These are phyloP conservation scores for Thalpophila matura DNA, from an alignment of 2,888 invertebrate species.

Conservation along the genomic window DNA sequence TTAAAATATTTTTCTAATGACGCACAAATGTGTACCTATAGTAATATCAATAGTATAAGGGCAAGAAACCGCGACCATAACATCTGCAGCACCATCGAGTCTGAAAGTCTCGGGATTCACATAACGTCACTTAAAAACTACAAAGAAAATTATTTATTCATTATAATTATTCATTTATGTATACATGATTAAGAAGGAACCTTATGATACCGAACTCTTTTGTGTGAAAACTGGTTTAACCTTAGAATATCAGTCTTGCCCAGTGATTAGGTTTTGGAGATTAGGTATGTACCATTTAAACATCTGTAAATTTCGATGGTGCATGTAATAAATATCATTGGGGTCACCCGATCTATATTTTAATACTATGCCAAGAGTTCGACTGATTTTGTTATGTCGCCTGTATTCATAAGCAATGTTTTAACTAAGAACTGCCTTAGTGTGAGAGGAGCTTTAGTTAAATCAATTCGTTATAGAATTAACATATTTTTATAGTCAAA, in stretches of 20 bases:
- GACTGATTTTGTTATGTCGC: slow-evolving; percentile 54
- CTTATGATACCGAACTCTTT: too few species aligned
- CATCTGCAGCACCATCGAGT: slow-evolving; percentile 16
- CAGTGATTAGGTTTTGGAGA: background rate
- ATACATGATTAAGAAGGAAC: too few species aligned
- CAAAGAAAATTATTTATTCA: too few species aligned
- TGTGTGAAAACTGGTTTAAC: too few species aligned
- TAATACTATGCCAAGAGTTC: slow-evolving; percentile 33
- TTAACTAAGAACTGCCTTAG: slow-evolving; percentile 57
- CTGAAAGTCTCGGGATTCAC: background rate
- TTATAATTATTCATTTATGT: too few species aligned
- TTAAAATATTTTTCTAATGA: slow-evolving; percentile 36
- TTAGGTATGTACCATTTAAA: too few species aligned
- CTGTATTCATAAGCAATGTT: slow-evolving; percentile 53
- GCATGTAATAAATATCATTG: background rate
- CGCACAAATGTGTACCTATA: slow-evolving; percentile 38
- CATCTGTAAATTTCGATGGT: slow-evolving; percentile 5
- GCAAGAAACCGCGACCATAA: background rate
- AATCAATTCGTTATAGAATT: slow-evolving; percentile 61
- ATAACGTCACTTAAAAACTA: too few species aligned
- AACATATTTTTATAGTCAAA: slow-evolving; percentile 59
- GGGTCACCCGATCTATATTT: background rate
- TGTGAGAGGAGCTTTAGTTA: slow-evolving; percentile 41
- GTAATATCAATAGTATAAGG: slow-evolving; percentile 14
- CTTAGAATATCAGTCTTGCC: background rate